Conservation (phyloP, 1,140 invertebrate species). For the Amyelois transitella region DNA sequence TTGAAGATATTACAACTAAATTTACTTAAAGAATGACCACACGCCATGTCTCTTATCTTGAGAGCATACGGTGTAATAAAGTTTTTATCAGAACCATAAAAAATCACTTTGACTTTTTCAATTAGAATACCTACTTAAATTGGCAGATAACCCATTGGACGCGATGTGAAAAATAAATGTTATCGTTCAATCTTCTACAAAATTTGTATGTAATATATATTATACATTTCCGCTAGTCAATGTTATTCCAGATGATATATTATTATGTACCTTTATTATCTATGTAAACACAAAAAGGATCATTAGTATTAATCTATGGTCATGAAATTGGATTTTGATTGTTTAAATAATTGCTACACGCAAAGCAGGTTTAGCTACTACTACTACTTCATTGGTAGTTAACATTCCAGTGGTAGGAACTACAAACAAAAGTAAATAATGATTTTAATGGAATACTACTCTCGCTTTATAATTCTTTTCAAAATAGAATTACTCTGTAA, state of each 20-base stretch:
- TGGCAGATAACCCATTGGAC: neutral
- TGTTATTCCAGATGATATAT: neutral
- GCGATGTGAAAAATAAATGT: neutral
- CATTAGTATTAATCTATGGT: neutral
- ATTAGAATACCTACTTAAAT: conserved; percentile 1
- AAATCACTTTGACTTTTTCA: conserved; percentile 2
- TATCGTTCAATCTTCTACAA: neutral
- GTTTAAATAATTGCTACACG: neutral
- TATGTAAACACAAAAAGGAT: neutral
- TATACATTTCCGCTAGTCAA: neutral
- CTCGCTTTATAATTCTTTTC: too few relatives aligned
- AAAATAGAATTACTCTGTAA: too few relatives aligned
- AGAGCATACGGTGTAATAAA: conserved; percentile 9
- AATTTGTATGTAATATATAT: neutral
- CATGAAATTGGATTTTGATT: neutral
- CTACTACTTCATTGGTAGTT: too few relatives aligned
- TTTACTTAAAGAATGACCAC: neutral
- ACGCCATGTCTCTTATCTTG: conserved; percentile 2
- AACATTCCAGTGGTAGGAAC: too few relatives aligned
- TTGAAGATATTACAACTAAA: neutral
- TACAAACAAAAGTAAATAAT: too few relatives aligned
- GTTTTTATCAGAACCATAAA: conserved; percentile 9
- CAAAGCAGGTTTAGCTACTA: too few relatives aligned
- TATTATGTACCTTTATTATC: too few relatives aligned
- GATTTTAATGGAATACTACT: too few relatives aligned